Evolutionary conservation across 1,140 invertebrate species (phyloP), one percentile per base, ranked within the genome.

Genomic region (Tetramorium simillimum): DNA sequence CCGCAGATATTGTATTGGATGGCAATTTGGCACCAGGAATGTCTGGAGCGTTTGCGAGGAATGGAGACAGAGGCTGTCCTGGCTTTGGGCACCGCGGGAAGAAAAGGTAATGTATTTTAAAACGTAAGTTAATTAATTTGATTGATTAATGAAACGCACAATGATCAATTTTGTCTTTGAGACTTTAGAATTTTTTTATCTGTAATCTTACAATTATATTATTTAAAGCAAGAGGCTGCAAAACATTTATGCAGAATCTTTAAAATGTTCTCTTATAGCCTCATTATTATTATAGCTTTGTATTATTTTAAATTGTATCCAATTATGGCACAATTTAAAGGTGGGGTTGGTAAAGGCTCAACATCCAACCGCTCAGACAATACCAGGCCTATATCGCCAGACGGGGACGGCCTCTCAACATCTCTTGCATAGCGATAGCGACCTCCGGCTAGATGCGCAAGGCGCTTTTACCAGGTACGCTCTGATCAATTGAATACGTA

Each of bases 261-360:
- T 24, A 43, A 1, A 28, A 81, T 58, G n/a, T n/a, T 40, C 7
- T 67, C 40, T 24, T 14, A 9, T 3, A 43, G 1, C 2, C 4
- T 75, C 1, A 7, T 33, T 18, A 12, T 16, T 12, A 14, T 63
- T 37, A 12, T 18, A 60, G 3, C 0, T 28, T 53, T 53, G 9
- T 37, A 40, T 56, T 40, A 72, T 53, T 28, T 56, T 40, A 14
- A 5, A 10, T 33, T 33, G 43, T 77, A 37, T 43, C 40, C 33
- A 37, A 43, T 86, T 67, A 37, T 56, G 40, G 7, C 5, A 60
- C 16, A 28, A 37, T 86, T 89, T 82, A 12, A 78, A 95, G 95
- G 95, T 95, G 78, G 94, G 95, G 63, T 85, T 95, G 43, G 95
- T 95, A 10, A 95, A 95, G 90, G 94, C 95, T 37, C 95, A 95